A percentile compares a stretch with the other conserved stretches of the same genome.
These are phyloP conservation scores for Oreohelix idahoensis DNA, from an alignment of 1,140 invertebrate genomes.

Conservation along the genomic window DNA sequence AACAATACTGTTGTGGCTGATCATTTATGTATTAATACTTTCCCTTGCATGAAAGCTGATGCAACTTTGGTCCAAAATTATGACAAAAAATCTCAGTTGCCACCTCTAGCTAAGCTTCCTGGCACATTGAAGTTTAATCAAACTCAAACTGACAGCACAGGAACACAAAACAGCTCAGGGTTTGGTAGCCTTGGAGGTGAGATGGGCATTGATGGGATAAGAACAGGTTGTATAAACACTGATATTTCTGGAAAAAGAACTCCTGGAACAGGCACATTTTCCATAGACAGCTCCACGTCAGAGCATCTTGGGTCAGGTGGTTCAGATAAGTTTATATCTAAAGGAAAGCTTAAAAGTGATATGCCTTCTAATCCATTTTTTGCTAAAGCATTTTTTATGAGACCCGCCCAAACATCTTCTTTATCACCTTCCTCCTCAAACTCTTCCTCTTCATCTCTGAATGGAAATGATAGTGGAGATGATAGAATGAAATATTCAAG, in stretches of 20 bases:
- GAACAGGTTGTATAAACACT: too few species aligned
- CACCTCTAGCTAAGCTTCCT: background rate
- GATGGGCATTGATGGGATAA: background rate
- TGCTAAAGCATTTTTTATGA: conserved; percentile 10
- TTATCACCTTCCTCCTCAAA: background rate
- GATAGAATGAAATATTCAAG: background rate
- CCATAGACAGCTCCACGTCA: background rate
- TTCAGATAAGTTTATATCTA: background rate
- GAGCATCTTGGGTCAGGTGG: background rate
- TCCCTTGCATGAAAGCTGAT: background rate
- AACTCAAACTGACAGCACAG: background rate
- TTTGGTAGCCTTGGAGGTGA: background rate
- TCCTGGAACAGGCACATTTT: background rate
- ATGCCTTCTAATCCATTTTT: conserved; percentile 33
- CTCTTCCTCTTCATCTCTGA: background rate
- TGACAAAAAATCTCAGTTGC: background rate
- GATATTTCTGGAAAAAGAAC: background rate
- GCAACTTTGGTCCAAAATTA: background rate
- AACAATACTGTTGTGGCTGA: too few species aligned
- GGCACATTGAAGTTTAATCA: background rate
- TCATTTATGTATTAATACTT: background rate
- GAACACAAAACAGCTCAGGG: background rate
- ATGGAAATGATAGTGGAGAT: background rate
- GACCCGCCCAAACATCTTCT: background rate
- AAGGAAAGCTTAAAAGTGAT: background rate